Evolutionary conservation across 2,888 invertebrate species (phyloP).

Genomic region (Lasioglossum morio): DNA sequence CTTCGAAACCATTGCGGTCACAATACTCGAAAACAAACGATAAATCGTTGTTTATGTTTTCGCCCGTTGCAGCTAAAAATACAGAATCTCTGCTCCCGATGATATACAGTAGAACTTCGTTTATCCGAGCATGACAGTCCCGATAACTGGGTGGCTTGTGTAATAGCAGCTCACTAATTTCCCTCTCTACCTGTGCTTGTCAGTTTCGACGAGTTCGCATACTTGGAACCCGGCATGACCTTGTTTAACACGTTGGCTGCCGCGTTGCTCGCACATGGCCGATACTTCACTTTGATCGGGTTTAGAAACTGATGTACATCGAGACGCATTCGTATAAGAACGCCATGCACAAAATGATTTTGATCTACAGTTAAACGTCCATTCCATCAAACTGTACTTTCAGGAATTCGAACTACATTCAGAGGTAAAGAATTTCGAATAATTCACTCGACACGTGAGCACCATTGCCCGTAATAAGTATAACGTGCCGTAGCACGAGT

Average conservation of each 20-base stretch:
- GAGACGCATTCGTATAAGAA: not conserved
- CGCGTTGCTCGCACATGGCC: not conserved
- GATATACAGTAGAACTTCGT: not conserved
- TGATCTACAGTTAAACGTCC: not conserved
- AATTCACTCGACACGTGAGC: constrained; percentile 46
- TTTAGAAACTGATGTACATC: not conserved
- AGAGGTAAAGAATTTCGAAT: not conserved
- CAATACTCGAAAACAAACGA: constrained; percentile 4
- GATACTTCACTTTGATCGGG: not conserved
- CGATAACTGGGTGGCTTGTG: not conserved
- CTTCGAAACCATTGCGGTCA: not conserved
- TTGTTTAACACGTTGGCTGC: not conserved
- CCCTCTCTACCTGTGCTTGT: not conserved
- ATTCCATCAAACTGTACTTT: not conserved
- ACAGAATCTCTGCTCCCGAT: not conserved
- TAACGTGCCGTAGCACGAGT: constrained; percentile 38
- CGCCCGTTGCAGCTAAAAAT: not conserved
- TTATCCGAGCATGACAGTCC: not conserved
- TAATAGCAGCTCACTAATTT: not conserved
- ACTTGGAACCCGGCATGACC: not conserved
- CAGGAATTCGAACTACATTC: not conserved
- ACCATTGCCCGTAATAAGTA: constrained; percentile 23
- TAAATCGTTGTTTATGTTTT: constrained; percentile 5
- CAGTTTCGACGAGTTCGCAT: not conserved
- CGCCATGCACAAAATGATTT: no score